phyloP scores from a whole-genome alignment of 2,113 vertebrate genomes.

The Seriola aureovittata region DNA sequence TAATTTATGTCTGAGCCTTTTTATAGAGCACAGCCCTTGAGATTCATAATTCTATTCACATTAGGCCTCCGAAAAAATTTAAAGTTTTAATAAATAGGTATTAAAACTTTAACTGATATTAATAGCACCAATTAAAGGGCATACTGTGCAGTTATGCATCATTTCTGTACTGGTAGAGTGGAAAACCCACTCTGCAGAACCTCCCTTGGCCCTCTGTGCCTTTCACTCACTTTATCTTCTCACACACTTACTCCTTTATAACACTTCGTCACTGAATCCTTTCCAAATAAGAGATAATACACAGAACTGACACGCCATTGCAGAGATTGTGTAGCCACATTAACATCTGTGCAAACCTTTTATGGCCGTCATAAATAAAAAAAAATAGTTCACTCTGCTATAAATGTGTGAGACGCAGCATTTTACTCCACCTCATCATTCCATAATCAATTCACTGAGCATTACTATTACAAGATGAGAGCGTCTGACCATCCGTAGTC shows the following conservation, averaged over 20 bases:
- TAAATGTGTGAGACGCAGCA: conserved; percentile 53
- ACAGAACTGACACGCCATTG: conserved; percentile 22
- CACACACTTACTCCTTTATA: background rate
- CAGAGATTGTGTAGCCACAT: conserved; percentile 34
- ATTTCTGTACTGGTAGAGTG: conserved; percentile 71
- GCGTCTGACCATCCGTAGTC: conserved; percentile 43
- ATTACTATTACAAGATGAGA: conserved; percentile 58
- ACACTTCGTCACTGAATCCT: conserved; percentile 52
- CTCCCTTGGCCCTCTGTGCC: conserved; percentile 30
- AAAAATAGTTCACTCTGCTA: conserved; percentile 34
- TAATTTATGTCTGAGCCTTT: conserved; percentile 84
- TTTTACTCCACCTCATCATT: conserved; percentile 73
- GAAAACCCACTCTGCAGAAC: conserved; percentile 66
- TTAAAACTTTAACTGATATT: conserved; percentile 88
- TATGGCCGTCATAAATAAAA: conserved; percentile 47
- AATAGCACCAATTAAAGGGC: conserved; percentile 84
- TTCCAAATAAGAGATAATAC: conserved; percentile 41
- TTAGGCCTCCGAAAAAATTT: conserved; percentile 76
- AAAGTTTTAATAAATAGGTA: conserved; percentile 86
- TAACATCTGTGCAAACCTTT: conserved; percentile 70
- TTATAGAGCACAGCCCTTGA: conserved; percentile 84
- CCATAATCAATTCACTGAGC: conserved; percentile 70
- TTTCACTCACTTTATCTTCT: conserved; percentile 27
- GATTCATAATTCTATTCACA: conserved; percentile 84
- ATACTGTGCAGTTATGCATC: conserved; percentile 77